Percentiles rank a stretch among this genome's conserved stretches.
phyloP scores from a whole-genome alignment of 2,888 invertebrate species.

The Cephonodes hylas region DNA sequence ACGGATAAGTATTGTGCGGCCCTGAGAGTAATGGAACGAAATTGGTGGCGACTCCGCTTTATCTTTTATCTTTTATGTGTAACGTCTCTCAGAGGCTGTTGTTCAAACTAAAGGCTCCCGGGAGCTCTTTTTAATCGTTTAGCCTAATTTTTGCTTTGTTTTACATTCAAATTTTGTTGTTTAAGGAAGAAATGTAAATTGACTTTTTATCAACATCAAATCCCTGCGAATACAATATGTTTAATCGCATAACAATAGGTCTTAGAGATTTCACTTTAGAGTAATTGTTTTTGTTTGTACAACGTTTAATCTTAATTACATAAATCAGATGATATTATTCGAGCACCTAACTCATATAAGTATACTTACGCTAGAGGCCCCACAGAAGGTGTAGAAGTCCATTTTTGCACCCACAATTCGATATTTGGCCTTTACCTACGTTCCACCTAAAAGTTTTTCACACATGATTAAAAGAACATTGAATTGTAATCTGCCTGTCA shows the following conservation, averaged over 20 bases:
- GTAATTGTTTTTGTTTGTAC: background rate
- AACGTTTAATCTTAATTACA: background rate
- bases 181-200: conserved; percentile 29
- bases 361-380: too few species aligned
- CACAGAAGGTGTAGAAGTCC: too few species aligned
- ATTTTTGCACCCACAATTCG: too few species aligned
- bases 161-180: conserved; percentile 44
- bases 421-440: too few species aligned
- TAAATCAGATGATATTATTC: background rate
- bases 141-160: conserved; percentile 65
- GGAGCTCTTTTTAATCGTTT: conserved; percentile 74
- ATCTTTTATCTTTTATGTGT: conserved; percentile 66
- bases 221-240: background rate
- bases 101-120: conserved; percentile 60
- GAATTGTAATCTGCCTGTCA: too few species aligned
- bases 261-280: background rate
- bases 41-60: conserved; percentile 75
- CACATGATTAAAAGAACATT: too few species aligned
- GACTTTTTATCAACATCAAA: conserved; percentile 8
- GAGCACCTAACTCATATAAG: too few species aligned
- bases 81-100: conserved; percentile 62
- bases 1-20: conserved; percentile 74
- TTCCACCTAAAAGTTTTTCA: too few species aligned
- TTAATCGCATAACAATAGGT: background rate
- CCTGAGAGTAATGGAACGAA: conserved; percentile 76